Evolutionary conservation across 2,113 vertebrate genomes (phyloP).

Genomic region (Elephantulus edwardii): DNA sequence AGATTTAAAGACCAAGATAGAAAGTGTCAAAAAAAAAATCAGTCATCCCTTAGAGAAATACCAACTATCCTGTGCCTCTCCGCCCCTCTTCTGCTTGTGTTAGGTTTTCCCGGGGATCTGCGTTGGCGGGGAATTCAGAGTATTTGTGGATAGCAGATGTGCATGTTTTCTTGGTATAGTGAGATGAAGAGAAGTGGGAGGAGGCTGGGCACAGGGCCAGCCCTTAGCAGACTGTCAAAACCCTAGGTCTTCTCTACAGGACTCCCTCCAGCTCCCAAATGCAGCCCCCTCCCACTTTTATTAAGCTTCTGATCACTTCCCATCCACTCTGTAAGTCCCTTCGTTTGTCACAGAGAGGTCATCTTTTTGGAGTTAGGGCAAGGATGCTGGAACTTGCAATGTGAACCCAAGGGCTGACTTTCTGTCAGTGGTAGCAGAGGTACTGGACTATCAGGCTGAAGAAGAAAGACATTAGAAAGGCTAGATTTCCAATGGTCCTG

Average conservation of each 20-base stretch:
- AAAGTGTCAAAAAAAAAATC: background rate
- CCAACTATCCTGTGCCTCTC: background rate
- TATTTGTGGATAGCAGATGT: slow-evolving; percentile 75
- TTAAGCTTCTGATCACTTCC: background rate
- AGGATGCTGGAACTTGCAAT: background rate
- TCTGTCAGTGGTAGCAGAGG: background rate
- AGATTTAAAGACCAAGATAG: slow-evolving; percentile 38
- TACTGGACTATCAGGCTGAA: background rate
- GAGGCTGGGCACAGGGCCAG: slow-evolving; percentile 59
- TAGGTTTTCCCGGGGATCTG: slow-evolving; percentile 70
- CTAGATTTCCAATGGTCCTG: background rate
- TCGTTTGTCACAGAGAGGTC: background rate
- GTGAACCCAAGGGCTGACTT: background rate
- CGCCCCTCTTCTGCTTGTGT: slow-evolving; percentile 43
- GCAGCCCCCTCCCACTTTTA: background rate
- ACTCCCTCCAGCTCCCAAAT: slow-evolving; percentile 22
- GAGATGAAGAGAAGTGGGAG: slow-evolving; percentile 60
- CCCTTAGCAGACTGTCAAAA: slow-evolving; percentile 30
- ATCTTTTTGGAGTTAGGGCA: background rate
- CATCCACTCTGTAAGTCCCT: background rate
- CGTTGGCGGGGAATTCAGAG: slow-evolving; percentile 63
- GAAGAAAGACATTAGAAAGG: background rate
- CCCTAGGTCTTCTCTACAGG: slow-evolving; percentile 38
- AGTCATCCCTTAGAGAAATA: slow-evolving; percentile 17
- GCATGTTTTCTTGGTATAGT: slow-evolving; percentile 73